Evolutionary conservation across 2,113 vertebrate genomes (phyloP).

Genomic region (Gallinago paraguaiae): DNA sequence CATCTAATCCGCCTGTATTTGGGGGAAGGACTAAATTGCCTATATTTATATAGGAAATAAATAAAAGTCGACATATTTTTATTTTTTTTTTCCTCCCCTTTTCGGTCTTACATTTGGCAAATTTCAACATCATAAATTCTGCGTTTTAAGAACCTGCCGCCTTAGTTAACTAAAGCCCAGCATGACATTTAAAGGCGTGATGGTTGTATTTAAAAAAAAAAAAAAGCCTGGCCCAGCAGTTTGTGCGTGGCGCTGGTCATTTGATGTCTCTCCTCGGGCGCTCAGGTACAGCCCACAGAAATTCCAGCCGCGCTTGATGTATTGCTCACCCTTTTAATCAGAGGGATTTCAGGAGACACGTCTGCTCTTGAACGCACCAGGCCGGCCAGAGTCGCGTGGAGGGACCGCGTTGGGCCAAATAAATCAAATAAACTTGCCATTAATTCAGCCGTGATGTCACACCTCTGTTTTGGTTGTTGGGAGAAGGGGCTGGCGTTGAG

Average conservation of each 20-base stretch:
- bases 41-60: constrained; percentile 82
- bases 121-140: constrained; percentile 72
- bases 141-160: constrained; percentile 71
- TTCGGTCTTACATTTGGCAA: constrained; percentile 66
- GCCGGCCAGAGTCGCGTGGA: background rate
- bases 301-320: constrained; percentile 57
- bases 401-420: background rate
- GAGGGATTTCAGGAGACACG: background rate
- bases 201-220: constrained; percentile 62
- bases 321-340: constrained; percentile 70
- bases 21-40: constrained; percentile 83
- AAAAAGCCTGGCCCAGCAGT: constrained; percentile 70
- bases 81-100: background rate
- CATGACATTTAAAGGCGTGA: constrained; percentile 75
- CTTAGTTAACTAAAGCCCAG: constrained; percentile 75
- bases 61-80: constrained; percentile 78
- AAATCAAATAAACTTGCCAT: background rate
- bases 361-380: background rate
- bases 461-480: background rate
- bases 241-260: constrained; percentile 54
- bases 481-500: background rate
- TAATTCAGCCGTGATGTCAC: constrained; percentile 28
- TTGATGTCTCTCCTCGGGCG: constrained; percentile 37
- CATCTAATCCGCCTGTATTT: constrained; percentile 85
- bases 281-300: constrained; percentile 65